phyloP scores from a whole-genome alignment of 2,888 invertebrate genomes.

The Neocrepidodera transversa region DNA sequence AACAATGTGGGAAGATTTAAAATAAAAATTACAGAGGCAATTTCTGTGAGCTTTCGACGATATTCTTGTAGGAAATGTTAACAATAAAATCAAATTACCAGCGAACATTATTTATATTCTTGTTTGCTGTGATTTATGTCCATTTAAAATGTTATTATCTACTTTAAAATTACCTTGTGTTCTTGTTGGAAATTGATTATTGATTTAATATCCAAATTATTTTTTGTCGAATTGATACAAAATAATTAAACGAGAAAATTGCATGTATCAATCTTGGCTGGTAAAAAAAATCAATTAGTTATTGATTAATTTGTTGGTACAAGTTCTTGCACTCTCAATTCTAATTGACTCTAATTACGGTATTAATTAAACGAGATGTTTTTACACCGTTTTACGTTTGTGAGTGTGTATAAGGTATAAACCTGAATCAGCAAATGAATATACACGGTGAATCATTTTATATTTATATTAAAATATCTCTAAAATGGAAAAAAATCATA shows the following conservation, averaged over 20 bases:
- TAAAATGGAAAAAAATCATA: too few relatives aligned
- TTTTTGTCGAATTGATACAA: too few relatives aligned
- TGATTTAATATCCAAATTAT: too few relatives aligned
- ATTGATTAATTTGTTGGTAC: conserved; percentile 22
- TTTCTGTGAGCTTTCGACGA: conserved; percentile 4
- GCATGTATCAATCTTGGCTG: background rate
- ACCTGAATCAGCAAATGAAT: background rate
- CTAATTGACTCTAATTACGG: conserved; percentile 27
- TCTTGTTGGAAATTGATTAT: too few relatives aligned
- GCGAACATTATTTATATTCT: background rate
- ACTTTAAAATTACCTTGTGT: too few relatives aligned
- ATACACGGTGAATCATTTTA: background rate
- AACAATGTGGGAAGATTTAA: conserved; percentile 2
- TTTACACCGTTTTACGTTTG: conserved; percentile 10
- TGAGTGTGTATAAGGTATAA: conserved; percentile 1
- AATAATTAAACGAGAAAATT: background rate
- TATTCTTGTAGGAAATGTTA: conserved; percentile 6
- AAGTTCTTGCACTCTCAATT: conserved; percentile 17
- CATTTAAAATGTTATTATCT: background rate
- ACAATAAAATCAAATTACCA: conserved; percentile 11
- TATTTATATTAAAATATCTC: too few relatives aligned
- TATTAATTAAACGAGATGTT: conserved; percentile 21
- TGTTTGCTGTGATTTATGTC: conserved; percentile 3
- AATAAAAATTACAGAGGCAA: conserved; percentile 1
- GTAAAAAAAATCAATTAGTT: background rate